Conservation (phyloP, 2,113 vertebrate genomes). For the Heterochromis multidens region DNA sequence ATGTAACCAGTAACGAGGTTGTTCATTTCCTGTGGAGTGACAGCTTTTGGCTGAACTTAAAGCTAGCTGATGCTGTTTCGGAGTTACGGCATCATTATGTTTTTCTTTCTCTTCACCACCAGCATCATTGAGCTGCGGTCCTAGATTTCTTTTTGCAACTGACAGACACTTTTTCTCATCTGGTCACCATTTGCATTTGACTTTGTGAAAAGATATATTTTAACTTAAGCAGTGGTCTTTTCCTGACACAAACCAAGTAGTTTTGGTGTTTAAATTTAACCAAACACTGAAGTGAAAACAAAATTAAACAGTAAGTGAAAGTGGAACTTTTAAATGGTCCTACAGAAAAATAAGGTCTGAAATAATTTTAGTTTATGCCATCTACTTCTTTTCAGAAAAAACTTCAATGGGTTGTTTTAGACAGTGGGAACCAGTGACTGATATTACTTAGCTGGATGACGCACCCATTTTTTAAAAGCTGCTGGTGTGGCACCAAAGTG, state of each 20-base stretch:
- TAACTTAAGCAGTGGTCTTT: not conserved
- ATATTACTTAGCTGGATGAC: not conserved
- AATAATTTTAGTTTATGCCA: not conserved
- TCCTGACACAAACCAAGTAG: not conserved
- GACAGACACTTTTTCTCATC: not conserved
- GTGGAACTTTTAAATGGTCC: not conserved
- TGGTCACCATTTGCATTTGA: not conserved
- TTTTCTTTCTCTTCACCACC: not conserved
- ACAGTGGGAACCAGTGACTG: not conserved
- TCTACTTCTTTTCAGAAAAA: not conserved
- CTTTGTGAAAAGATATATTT: not conserved
- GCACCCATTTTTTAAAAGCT: not conserved
- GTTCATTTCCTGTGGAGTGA: not conserved
- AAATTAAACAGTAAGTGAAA: not conserved
- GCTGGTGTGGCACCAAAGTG: accelerated
- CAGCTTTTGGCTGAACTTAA: not conserved
- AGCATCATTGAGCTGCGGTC: not conserved
- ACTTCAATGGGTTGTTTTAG: not conserved
- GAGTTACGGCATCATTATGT: not conserved
- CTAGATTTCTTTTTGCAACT: not conserved
- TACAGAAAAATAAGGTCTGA: not conserved
- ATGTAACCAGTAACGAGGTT: too few relatives aligned
- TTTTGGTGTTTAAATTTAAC: not conserved
- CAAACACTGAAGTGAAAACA: not conserved
- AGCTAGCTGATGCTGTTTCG: not conserved